Percentiles rank a stretch among this genome's conserved stretches.
These are phyloP conservation scores for Parauchenoglanis punctatus DNA, from an alignment of 2,797 vertebrate species.

Conservation along the genomic window DNA sequence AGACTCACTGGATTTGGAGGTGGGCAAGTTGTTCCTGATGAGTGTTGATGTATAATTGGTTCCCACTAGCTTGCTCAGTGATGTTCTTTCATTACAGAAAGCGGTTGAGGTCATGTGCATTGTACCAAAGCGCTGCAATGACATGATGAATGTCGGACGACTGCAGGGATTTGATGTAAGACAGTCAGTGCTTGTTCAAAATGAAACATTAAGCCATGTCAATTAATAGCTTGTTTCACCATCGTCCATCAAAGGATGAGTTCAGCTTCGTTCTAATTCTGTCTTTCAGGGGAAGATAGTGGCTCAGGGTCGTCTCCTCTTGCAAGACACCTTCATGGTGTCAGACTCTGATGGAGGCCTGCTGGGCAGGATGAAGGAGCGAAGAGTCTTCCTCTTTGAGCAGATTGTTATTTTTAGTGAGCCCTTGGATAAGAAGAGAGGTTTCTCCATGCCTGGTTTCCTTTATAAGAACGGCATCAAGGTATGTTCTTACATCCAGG, in stretches of 20 bases:
- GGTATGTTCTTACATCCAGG: conserved; percentile 70
- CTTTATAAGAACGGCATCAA: conserved; percentile 98
- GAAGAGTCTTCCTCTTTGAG: conserved; percentile 96
- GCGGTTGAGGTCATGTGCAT: conserved; percentile 97
- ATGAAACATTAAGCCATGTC: not conserved
- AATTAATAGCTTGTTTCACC: not conserved
- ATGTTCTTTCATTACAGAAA: conserved; percentile 79
- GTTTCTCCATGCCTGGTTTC: conserved; percentile 93
- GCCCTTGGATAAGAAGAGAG: conserved; percentile 95
- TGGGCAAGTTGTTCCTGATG: conserved; percentile 60
- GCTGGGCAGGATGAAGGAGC: conserved; percentile 89
- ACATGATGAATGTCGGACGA: conserved; percentile 98
- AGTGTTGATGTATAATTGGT: not conserved
- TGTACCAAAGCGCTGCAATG: conserved; percentile 95
- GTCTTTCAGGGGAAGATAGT: conserved; percentile 92
- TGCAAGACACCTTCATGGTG: conserved; percentile 97
- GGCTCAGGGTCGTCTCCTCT: conserved; percentile 93
- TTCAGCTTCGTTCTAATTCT: not conserved
- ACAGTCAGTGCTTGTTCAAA: not conserved
- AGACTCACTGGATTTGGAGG: conserved; percentile 92
- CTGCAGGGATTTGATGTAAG: conserved; percentile 98
- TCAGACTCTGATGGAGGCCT: conserved; percentile 84
- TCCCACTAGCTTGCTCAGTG: not conserved
- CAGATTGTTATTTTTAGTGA: conserved; percentile 98
- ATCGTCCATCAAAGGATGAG: not conserved